A percentile compares a stretch with the other conserved stretches of the same genome.
phyloP scores from a whole-genome alignment of 2,888 invertebrate species.

The Tetragnatha montana region DNA sequence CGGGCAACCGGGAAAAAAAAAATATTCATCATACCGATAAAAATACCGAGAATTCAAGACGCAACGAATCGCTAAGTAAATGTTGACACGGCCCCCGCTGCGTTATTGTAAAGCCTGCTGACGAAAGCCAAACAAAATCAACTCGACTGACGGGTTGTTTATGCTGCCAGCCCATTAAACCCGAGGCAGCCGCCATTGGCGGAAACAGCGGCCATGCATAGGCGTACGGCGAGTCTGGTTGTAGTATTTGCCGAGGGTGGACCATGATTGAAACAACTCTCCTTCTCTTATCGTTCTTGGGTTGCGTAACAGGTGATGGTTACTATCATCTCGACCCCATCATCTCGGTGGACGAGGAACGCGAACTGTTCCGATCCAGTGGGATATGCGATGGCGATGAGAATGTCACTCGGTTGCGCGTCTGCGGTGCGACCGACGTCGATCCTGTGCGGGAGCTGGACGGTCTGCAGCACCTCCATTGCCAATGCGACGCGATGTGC shows the following conservation, averaged over 20 bases:
- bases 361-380: background rate
- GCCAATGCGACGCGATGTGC: slow-evolving; percentile 55
- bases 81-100: slow-evolving; percentile 32
- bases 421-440: background rate
- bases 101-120: slow-evolving; percentile 35
- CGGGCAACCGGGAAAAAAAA: too few relatives aligned
- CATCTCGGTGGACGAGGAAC: slow-evolving; percentile 1
- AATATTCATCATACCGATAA: too few relatives aligned
- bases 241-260: background rate
- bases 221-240: slow-evolving; percentile 40
- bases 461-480: background rate
- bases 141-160: slow-evolving; percentile 50
- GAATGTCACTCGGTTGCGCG: background rate
- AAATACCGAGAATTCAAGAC: background rate
- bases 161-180: slow-evolving; percentile 54
- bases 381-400: slow-evolving; percentile 35
- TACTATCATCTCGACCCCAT: background rate
- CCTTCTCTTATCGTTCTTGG: slow-evolving; percentile 28
- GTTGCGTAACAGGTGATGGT: background rate
- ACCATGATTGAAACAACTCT: slow-evolving; percentile 13
- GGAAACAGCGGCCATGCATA: slow-evolving; percentile 15
- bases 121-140: slow-evolving; percentile 57
- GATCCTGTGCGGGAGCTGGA: background rate
- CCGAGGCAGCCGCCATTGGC: slow-evolving; percentile 31
- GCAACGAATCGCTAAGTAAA: background rate